These are phyloP conservation scores for Dromiciops gliroides DNA, from an alignment of 2,113 vertebrate species.

Conservation along the genomic window DNA sequence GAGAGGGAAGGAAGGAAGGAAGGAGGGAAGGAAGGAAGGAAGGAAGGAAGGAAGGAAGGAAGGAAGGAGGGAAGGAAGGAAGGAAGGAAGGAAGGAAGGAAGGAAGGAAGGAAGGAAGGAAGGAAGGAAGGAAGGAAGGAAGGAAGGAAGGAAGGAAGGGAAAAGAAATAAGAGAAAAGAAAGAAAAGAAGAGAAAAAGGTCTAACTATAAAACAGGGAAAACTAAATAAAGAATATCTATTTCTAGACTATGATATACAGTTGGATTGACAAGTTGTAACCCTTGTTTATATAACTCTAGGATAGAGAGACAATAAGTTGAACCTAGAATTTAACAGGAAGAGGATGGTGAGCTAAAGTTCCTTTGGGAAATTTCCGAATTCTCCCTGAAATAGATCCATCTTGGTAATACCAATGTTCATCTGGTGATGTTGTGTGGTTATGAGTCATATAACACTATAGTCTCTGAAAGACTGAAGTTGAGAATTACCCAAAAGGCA, in stretches of 20 bases:
- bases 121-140: no score
- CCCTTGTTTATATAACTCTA: not conserved
- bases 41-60: no score
- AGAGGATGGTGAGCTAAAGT: not conserved
- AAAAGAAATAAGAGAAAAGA: no score
- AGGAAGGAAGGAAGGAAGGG: no score
- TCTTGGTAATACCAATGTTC: not conserved
- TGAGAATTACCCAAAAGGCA: not conserved
- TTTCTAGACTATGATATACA: not conserved
- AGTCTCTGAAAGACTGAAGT: not conserved
- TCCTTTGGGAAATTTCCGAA: not conserved
- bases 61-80: no score
- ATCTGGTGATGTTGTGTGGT: not conserved
- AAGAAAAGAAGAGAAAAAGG: no score
- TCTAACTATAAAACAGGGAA: not conserved
- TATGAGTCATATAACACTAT: not conserved
- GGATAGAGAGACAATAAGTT: not conserved
- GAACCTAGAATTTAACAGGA: not conserved
- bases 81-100: no score
- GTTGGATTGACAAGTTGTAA: not conserved
- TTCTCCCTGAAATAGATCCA: not conserved
- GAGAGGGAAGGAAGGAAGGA: no score
- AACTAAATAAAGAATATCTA: not conserved
- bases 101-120: no score
- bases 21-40: no score